phyloP scores from a whole-genome alignment of 2,797 vertebrate species.

The Cryptoblepharus egeriae region DNA sequence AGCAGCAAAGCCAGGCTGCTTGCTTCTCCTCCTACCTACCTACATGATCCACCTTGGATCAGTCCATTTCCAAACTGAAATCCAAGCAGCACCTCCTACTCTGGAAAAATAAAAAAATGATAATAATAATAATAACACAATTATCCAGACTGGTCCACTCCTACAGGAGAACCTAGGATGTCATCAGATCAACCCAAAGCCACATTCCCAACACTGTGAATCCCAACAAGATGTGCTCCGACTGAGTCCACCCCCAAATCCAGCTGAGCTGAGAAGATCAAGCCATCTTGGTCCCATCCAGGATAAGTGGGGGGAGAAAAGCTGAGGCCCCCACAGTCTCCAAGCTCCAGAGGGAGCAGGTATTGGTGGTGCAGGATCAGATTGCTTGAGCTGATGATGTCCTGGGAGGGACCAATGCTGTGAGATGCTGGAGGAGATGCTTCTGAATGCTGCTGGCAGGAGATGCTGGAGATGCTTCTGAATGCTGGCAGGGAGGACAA shows the following conservation, averaged over 20 bases:
- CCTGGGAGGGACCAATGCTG: background rate
- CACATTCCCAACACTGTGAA: background rate
- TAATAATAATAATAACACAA: too few species aligned
- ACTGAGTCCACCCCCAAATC: background rate
- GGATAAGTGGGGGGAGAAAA: too few species aligned
- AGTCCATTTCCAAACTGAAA: constrained; percentile 14
- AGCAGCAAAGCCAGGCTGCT: background rate
- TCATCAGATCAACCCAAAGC: background rate
- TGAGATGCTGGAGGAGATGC: background rate
- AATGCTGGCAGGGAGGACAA: constrained; percentile 36
- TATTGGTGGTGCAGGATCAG: background rate
- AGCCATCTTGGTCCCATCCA: constrained; percentile 18
- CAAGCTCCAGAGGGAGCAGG: background rate
- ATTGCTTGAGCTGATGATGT: background rate
- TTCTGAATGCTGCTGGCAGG: constrained; percentile 2
- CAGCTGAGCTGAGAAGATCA: constrained; percentile 1
- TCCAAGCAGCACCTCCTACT: background rate
- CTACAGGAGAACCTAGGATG: background rate
- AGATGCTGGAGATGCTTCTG: constrained; percentile 9
- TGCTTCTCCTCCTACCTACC: background rate
- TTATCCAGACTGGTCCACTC: constrained; percentile 2
- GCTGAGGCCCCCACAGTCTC: background rate
- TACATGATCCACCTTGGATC: constrained; percentile 9
- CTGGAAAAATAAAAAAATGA: too few species aligned
- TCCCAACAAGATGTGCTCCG: background rate